Conservation (phyloP, 1,140 invertebrate species). For the Colletes gigas region DNA sequence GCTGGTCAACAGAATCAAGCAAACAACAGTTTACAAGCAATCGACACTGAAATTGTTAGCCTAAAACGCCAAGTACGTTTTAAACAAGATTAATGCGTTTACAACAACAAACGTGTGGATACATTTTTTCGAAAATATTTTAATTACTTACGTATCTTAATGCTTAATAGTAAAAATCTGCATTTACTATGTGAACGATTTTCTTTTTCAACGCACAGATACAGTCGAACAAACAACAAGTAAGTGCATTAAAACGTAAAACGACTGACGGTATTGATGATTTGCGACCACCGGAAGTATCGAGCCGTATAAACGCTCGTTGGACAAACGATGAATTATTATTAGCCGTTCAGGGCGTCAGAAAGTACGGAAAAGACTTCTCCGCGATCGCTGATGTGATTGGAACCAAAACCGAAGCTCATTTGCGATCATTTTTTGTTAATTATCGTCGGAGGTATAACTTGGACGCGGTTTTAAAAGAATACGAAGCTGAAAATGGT, state of each 20-base stretch:
- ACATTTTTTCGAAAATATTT: constrained; percentile 71
- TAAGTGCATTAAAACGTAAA: constrained; percentile 91
- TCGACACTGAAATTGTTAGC: constrained; percentile 96
- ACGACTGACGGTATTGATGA: constrained; percentile 88
- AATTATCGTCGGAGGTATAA: constrained; percentile 95
- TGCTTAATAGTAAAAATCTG: not conserved
- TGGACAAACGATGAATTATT: constrained; percentile 97
- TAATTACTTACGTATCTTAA: not conserved
- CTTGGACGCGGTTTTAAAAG: constrained; percentile 93
- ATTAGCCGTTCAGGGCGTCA: constrained; percentile 94
- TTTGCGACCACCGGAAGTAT: constrained; percentile 85
- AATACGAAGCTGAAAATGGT: constrained; percentile 92
- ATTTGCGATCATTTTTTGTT: constrained; percentile 94
- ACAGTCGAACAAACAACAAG: constrained; percentile 96
- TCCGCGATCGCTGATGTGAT: constrained; percentile 97
- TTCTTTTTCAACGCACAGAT: constrained; percentile 84
- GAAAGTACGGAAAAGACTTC: constrained; percentile 98
- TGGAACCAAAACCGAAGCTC: constrained; percentile 96
- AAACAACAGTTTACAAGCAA: constrained; percentile 92
- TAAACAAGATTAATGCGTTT: constrained; percentile 42
- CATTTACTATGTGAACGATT: not conserved
- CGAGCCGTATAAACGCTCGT: constrained; percentile 89
- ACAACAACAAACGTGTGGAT: constrained; percentile 76
- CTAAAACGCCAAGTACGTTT: constrained; percentile 95
- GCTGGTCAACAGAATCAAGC: constrained; percentile 88